Evolutionary conservation across 2,113 vertebrate species (phyloP), one percentile per base, ranked within the genome.

Genomic region (Platysteira castanea): DNA sequence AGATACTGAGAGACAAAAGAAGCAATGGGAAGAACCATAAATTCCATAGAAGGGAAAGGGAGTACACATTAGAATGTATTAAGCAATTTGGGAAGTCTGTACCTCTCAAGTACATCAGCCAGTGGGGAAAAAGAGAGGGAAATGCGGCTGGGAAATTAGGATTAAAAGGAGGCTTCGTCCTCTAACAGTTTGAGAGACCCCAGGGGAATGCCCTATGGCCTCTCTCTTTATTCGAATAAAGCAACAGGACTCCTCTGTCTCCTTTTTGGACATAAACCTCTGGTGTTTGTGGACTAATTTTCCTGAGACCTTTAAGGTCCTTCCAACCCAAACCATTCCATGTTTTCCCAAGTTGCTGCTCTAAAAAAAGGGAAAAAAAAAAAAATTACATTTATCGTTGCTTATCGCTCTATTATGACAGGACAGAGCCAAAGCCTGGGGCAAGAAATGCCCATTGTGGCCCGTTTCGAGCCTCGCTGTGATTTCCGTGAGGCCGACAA

Each of bases 371-470:
- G 33, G 41, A 7, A 6, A 21, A 37, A 44, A 26, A 24, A 41
- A 42, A 20, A 39, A n/a, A 23, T 2, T 9, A 4, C 21, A 23
- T 6, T 10, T 35, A 11, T 5, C 11, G 50, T 50, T 6, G n/a
- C 14, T 35, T 16, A 10, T 14, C 6, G 3, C n/a, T 28, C 10
- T 9, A 6, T 5, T 2, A 9, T 8, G 3, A 37, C 15, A 19
- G 23, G 16, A 19, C 26, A 22, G 10, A 57, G 16, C 5, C 15
- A 44, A 61, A 20, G 8, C 21, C n/a, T 17, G 39, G 3, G 15
- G 3, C 6, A 21, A 21, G 13, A 42, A 71, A 24, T 2, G 5
- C 17, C 39, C 30, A 1, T 15, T 15, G 13, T 2, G 2, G 10
- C 18, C n/a, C 6, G 6, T 20, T 28, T 27, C 9, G 7, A 61